A percentile compares a stretch with the other conserved stretches of the same genome.
These are phyloP conservation scores for Dromaius novaehollandiae DNA, from an alignment of 2,113 vertebrate species.

Conservation along the genomic window DNA sequence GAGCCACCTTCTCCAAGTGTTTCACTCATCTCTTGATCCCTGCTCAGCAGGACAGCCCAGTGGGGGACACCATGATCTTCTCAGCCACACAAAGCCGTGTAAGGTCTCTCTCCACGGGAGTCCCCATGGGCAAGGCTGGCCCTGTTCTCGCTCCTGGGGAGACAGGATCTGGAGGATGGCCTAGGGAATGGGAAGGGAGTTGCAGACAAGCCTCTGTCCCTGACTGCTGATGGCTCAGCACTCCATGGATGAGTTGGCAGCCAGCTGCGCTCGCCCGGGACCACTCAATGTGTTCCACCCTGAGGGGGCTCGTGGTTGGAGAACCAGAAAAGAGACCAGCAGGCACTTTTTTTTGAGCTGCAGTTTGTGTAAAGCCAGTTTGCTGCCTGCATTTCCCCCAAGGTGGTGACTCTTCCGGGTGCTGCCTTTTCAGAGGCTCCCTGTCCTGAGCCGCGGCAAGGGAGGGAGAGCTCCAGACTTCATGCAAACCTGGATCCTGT, in stretches of 20 bases:
- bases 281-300: accelerated
- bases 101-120: background rate
- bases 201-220: background rate
- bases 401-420: background rate
- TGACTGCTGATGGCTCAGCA: background rate
- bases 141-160: background rate
- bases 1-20: background rate
- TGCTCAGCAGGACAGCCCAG: background rate
- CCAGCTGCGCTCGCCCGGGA: background rate
- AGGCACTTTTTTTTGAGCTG: background rate
- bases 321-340: background rate
- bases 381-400: background rate
- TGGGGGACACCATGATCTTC: background rate
- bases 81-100: background rate
- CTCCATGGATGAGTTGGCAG: accelerated
- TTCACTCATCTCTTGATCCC: background rate
- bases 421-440: background rate
- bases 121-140: background rate
- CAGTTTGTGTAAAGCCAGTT: background rate
- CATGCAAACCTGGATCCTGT: background rate
- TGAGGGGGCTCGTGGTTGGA: background rate
- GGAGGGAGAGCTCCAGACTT: background rate
- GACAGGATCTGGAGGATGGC: background rate
- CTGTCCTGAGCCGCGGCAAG: background rate
- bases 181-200: background rate